These are phyloP conservation scores for Mechanitis messenoides DNA, from an alignment of 2,888 invertebrate genomes.

Conservation along the genomic window DNA sequence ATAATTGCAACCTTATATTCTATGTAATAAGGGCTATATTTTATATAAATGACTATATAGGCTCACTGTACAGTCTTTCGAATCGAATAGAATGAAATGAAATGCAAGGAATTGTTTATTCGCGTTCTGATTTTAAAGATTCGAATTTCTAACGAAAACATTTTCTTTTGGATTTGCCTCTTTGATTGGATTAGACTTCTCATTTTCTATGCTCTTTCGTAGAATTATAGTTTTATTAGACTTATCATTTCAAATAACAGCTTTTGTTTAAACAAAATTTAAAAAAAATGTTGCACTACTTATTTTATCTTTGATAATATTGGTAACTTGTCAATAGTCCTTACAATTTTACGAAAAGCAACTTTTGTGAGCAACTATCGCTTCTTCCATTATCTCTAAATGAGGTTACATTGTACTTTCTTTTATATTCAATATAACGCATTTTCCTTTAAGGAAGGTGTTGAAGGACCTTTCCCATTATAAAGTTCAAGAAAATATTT, in stretches of 20 bases:
- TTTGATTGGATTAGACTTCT: constrained; percentile 13
- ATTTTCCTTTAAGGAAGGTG: constrained; percentile 11
- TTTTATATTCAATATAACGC: constrained; percentile 22
- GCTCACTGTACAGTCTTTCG: constrained; percentile 13
- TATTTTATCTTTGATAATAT: too few species aligned
- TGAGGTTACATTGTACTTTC: constrained; percentile 14
- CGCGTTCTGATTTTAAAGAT: constrained; percentile 43
- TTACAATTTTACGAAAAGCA: too few species aligned
- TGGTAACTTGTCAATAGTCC: not conserved
- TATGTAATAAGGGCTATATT: constrained; percentile 1
- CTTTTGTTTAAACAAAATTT: too few species aligned
- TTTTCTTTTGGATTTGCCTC: constrained; percentile 15
- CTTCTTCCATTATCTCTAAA: not conserved
- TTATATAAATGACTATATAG: not conserved
- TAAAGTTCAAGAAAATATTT: not conserved
- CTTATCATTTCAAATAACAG: too few species aligned
- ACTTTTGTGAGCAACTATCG: too few species aligned
- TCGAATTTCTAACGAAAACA: constrained; percentile 17
- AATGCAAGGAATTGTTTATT: constrained; percentile 49
- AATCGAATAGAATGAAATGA: constrained; percentile 38
- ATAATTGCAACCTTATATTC: constrained; percentile 5
- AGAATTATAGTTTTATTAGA: too few species aligned
- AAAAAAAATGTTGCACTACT: too few species aligned
- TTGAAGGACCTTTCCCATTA: not conserved
- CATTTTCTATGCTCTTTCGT: too few species aligned